These are phyloP conservation scores for Vollenhovia emeryi DNA, from an alignment of 1,140 invertebrate species.

Conservation along the genomic window DNA sequence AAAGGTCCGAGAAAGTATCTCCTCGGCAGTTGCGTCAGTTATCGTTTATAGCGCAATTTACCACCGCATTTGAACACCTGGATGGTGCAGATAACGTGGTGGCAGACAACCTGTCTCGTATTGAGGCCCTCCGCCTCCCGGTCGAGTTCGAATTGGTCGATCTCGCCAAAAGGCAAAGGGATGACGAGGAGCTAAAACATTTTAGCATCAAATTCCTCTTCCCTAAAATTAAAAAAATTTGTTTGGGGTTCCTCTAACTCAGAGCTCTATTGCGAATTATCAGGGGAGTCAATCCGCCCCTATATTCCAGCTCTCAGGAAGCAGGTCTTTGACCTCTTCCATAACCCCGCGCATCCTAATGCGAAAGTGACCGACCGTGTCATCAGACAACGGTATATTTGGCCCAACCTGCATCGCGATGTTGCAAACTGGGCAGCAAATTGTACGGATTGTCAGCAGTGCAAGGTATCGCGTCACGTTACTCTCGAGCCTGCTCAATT, in stretches of 20 bases:
- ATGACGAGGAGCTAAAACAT: no score
- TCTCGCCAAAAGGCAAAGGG: no score
- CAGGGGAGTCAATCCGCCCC: neutral
- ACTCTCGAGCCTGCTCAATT: neutral
- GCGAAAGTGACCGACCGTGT: neutral
- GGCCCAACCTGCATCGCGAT: no score
- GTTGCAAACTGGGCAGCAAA: neutral
- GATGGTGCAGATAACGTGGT: neutral
- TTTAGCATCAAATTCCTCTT: no score
- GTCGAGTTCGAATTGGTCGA: no score
- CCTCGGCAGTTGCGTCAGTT: neutral
- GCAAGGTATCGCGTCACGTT: neutral
- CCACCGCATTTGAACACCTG: neutral
- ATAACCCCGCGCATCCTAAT: no score
- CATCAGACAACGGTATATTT: neutral
- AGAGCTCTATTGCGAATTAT: no score
- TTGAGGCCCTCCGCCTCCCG: neutral
- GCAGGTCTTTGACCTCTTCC: no score
- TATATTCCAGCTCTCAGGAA: neutral
- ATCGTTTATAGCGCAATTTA: neutral
- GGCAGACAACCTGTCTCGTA: neutral
- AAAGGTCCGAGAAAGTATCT: neutral
- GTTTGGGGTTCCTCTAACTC: no score
- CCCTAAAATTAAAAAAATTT: no score
- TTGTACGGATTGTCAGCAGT: neutral